These are phyloP conservation scores for Anthoptus insignis DNA, from an alignment of 2,888 invertebrate species.

Conservation along the genomic window DNA sequence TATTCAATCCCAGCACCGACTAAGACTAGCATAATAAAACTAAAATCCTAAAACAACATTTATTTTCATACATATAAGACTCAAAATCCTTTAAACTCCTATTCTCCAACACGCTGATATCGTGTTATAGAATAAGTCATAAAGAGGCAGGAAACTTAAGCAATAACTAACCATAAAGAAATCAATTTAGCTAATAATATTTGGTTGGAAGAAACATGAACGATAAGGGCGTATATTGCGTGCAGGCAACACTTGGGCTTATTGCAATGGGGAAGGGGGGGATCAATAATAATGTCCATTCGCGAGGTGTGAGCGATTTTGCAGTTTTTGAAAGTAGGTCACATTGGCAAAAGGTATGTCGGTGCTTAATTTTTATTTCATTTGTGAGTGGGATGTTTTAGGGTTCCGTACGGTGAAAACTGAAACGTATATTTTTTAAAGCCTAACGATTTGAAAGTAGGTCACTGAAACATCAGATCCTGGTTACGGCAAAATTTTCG, in stretches of 20 bases:
- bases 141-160: constrained; percentile 21
- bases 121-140: constrained; percentile 17
- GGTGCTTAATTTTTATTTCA: not conserved
- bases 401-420: too few relatives aligned
- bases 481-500: too few relatives aligned
- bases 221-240: constrained; percentile 41
- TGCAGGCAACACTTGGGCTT: constrained; percentile 42
- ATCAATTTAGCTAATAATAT: constrained; percentile 42
- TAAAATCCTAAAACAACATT: not conserved
- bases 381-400: not conserved
- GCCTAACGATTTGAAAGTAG: too few relatives aligned
- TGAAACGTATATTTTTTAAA: too few relatives aligned
- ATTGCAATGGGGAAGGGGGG: constrained; percentile 10
- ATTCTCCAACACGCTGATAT: not conserved
- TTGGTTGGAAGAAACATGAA: constrained; percentile 28
- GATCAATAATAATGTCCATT: constrained; percentile 34
- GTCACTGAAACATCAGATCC: too few relatives aligned
- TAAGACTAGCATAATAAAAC: not conserved
- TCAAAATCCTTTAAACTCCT: not conserved
- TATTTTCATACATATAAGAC: not conserved
- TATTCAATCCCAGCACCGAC: not conserved
- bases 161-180: constrained; percentile 35
- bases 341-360: constrained; percentile 1
- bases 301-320: constrained; percentile 30
- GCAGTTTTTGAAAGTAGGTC: constrained; percentile 29